phyloP scores from a whole-genome alignment of 2,113 vertebrate species.

The Clinocottus analis region DNA sequence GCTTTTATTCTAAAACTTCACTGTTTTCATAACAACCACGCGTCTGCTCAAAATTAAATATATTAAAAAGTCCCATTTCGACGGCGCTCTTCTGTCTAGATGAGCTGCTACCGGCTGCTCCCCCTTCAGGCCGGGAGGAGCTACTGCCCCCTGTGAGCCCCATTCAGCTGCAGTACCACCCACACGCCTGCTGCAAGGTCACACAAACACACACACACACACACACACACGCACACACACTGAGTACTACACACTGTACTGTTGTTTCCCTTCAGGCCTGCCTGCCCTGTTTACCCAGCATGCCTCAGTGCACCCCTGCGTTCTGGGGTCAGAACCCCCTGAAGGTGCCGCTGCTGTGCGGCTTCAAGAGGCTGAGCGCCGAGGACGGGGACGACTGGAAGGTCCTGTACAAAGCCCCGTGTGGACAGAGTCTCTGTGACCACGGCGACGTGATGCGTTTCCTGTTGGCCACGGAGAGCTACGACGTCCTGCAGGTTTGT shows the following conservation, averaged over 20 bases:
- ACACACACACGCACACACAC: not conserved
- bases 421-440: slow-evolving; percentile 87
- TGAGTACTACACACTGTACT: not conserved
- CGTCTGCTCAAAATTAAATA: too few relatives aligned
- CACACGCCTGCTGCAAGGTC: slow-evolving; percentile 81
- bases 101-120: slow-evolving; percentile 2
- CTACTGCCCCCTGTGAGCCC: slow-evolving; percentile 49
- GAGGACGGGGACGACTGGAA: slow-evolving; percentile 56
- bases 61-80: not conserved
- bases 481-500: slow-evolving; percentile 82
- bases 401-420: slow-evolving; percentile 91
- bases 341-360: slow-evolving; percentile 86
- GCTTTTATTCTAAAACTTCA: slow-evolving; percentile 15
- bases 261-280: slow-evolving; percentile 72
- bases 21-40: not conserved
- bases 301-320: slow-evolving; percentile 38
- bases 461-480: slow-evolving; percentile 86
- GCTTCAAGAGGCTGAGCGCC: slow-evolving; percentile 87
- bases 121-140: slow-evolving; percentile 52
- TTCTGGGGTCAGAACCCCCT: slow-evolving; percentile 89
- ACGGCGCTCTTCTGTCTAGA: slow-evolving; percentile 27
- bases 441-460: slow-evolving; percentile 87
- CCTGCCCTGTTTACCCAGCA: slow-evolving; percentile 71
- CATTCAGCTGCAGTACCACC: slow-evolving; percentile 46
- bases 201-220: not conserved